A percentile compares a stretch with the other conserved stretches of the same genome.
Conservation (phyloP, 2,888 invertebrate species). For the Andrena bucephala region DNA sequence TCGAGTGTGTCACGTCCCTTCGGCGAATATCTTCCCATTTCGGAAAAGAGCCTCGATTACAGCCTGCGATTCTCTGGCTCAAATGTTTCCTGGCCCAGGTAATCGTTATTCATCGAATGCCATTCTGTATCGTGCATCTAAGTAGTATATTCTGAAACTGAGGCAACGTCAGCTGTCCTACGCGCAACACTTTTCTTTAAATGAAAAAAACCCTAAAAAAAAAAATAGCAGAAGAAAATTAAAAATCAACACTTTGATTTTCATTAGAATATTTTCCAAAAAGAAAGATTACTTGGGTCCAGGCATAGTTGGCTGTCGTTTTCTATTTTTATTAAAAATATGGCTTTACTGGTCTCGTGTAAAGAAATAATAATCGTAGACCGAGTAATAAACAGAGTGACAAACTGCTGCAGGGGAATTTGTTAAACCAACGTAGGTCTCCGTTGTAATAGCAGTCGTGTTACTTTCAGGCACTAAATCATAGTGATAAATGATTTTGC, state of each 20-base stretch:
- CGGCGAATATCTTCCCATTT: constrained; percentile 15
- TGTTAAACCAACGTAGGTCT: neutral
- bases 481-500: constrained; percentile 18
- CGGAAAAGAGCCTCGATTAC: constrained; percentile 14
- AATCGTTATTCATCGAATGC: constrained; percentile 25
- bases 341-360: neutral
- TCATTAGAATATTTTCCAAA: too few relatives aligned
- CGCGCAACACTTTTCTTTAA: neutral
- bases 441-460: neutral
- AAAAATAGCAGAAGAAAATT: too few relatives aligned
- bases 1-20: constrained; percentile 29
- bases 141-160: neutral
- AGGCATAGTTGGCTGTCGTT: neutral
- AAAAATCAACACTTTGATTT: too few relatives aligned
- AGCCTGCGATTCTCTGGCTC: constrained; percentile 1
- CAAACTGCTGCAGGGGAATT: neutral
- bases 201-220: too few relatives aligned
- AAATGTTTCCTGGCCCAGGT: constrained; percentile 10
- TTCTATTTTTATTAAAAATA: neutral
- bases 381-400: neutral
- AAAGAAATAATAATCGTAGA: constrained; percentile 3
- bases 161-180: neutral
- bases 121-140: constrained; percentile 9
- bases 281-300: neutral
- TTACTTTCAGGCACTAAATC: constrained; percentile 8